Base-by-base conservation (phyloP, 37 sponge, comb jelly and placozoan species). In the Geodia barretti region DNA sequence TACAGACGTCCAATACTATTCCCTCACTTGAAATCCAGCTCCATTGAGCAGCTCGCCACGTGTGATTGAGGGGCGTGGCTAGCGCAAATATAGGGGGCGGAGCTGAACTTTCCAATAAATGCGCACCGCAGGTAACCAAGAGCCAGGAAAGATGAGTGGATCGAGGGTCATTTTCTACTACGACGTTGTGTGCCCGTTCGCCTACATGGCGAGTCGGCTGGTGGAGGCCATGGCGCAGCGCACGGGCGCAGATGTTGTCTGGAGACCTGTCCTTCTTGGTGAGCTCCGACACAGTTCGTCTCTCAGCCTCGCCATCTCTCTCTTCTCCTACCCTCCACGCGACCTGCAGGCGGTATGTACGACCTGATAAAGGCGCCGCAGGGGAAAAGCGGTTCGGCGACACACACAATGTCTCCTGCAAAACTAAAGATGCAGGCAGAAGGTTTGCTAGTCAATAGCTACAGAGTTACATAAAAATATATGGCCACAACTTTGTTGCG, bases 171-270 rank as follows among this genome's bases (percentile, higher is more conserved):
- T 84, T 8, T 96, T 96, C 70, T 96, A 93, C 76, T 96, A 93
- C 78, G 97, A 96, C 39, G 73, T 96, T n/a, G 97, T 96, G 31
- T 96, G 97, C 69, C 97, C 97, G 3, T 96, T 92, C 42, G 97
- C 97, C 4, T 96, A 93, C 81, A 86, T 86, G 59, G 94, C 97
- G 20, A 96, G 94, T 58, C 68, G 81, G 0, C 70, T 85, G n/a
- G 75, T 96, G 26, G 92, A 90, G 39, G 36, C 47, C 0, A 0
- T 93, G 60, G 83, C 81, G 4, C 23, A 29, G 54, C 84, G 92
- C 72, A 41, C 77, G 21, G 80, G 84, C 4, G 93, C 80, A 0
- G 62, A 31, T 17, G 70, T 96, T 1, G 61, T 68, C 8, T 96
- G 97, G 97, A 89, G 68, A 41, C 97, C 97, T 19, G 97, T 96